phyloP scores from a whole-genome alignment of 2,888 invertebrate genomes.

The Caenorhabditis panamensis region DNA sequence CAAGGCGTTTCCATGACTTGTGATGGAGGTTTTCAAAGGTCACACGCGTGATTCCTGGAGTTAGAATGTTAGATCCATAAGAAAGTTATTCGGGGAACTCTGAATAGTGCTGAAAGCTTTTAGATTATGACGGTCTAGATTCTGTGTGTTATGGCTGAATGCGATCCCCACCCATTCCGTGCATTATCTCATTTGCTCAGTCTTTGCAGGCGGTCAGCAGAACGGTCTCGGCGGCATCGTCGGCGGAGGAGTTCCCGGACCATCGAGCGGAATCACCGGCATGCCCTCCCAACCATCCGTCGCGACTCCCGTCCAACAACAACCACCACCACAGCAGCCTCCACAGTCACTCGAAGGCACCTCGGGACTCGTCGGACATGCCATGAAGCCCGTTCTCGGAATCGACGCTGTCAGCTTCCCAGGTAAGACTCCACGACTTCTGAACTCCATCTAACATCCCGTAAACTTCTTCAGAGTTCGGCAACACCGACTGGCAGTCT shows the following conservation, averaged over 20 bases:
- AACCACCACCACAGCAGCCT: conserved; percentile 30
- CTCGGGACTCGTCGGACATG: conserved; percentile 38
- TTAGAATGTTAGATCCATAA: too few relatives aligned
- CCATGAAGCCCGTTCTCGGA: conserved; percentile 51
- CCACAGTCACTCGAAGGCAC: conserved; percentile 26
- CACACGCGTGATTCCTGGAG: too few relatives aligned
- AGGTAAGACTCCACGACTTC: conserved; percentile 13
- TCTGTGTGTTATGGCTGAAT: too few relatives aligned
- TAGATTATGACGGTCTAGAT: too few relatives aligned
- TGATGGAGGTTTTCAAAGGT: too few relatives aligned
- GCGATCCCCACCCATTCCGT: too few relatives aligned
- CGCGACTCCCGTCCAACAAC: conserved; percentile 12
- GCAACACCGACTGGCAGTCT: conserved; percentile 63
- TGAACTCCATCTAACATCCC: background rate
- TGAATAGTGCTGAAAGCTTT: too few relatives aligned
- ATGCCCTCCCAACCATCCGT: conserved; percentile 44
- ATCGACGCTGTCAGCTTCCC: conserved; percentile 50
- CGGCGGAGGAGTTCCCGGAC: conserved; percentile 31
- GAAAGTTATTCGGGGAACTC: too few relatives aligned
- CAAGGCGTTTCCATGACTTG: background rate
- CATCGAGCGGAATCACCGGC: conserved; percentile 40
- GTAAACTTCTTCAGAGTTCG: conserved; percentile 26
- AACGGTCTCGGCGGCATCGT: conserved; percentile 52
- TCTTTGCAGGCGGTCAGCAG: conserved; percentile 49
- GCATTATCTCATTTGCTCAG: background rate